Evolutionary conservation across 2,113 vertebrate genomes (phyloP).

Genomic region (Diphyllodes magnificus): DNA sequence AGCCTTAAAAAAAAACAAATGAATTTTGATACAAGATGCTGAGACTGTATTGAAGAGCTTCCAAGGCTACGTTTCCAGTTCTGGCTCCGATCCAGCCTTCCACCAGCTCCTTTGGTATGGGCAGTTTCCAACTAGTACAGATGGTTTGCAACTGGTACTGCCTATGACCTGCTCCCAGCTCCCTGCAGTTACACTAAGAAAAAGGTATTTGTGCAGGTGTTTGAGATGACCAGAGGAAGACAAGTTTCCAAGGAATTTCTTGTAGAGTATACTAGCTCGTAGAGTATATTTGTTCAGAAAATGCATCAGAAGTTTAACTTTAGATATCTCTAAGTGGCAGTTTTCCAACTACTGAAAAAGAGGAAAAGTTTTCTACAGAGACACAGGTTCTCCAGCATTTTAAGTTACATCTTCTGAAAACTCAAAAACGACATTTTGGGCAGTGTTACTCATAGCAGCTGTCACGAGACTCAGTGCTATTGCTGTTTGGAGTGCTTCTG

Average conservation of each 20-base stretch:
- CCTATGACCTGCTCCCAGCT: not conserved
- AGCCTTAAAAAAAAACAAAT: not conserved
- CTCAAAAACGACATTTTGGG: not conserved
- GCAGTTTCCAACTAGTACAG: not conserved
- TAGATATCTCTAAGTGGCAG: not conserved
- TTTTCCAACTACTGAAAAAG: not conserved
- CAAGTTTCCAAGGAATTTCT: not conserved
- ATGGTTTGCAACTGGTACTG: not conserved
- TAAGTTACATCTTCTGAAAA: not conserved
- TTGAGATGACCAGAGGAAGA: not conserved
- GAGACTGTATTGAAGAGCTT: not conserved
- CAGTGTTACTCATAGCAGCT: not conserved
- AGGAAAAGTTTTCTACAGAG: not conserved
- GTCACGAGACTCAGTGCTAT: not conserved
- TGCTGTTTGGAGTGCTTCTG: not conserved
- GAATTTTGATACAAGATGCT: not conserved
- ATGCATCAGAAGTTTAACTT: not conserved
- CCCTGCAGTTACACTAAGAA: not conserved
- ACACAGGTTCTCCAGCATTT: not conserved
- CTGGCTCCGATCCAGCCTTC: not conserved
- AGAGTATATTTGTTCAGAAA: not conserved
- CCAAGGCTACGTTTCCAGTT: not conserved
- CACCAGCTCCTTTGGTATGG: not conserved
- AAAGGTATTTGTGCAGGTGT: not conserved
- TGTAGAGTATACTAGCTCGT: not conserved